Evolutionary conservation across 2,113 vertebrate species (phyloP).

Genomic region (Catharus minimus): DNA sequence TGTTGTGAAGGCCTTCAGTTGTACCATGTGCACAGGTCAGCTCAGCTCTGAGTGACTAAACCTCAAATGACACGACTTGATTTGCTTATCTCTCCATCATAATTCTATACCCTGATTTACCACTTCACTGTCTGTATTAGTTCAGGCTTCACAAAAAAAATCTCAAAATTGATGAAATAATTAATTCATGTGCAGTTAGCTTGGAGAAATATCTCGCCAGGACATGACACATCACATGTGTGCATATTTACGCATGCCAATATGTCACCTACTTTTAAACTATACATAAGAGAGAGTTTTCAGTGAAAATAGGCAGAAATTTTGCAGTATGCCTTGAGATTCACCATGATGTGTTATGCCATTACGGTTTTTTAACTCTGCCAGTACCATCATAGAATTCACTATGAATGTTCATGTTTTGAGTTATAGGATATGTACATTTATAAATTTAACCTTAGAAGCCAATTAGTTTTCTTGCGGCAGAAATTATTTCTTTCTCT

Average conservation of each 20-base stretch:
- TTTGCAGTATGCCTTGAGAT: background rate
- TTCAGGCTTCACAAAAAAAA: background rate
- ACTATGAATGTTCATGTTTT: background rate
- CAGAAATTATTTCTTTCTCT: background rate
- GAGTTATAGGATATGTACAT: background rate
- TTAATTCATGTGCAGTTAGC: background rate
- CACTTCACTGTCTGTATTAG: background rate
- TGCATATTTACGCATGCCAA: background rate
- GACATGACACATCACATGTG: background rate
- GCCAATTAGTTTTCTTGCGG: background rate
- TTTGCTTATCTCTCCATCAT: background rate
- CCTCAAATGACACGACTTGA: background rate
- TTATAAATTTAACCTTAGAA: background rate
- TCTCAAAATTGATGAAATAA: background rate
- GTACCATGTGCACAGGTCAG: fast-evolving
- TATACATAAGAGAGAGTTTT: background rate
- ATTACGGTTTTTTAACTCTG: background rate
- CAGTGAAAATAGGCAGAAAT: background rate
- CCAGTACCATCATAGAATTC: background rate
- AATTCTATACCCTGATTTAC: background rate
- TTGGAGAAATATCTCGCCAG: background rate
- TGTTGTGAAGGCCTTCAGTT: background rate
- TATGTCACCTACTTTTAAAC: background rate
- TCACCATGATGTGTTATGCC: background rate
- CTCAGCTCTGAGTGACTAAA: background rate